These are phyloP conservation scores for Drosophila watanabei DNA, from an alignment of 1,140 invertebrate species.

Conservation along the genomic window DNA sequence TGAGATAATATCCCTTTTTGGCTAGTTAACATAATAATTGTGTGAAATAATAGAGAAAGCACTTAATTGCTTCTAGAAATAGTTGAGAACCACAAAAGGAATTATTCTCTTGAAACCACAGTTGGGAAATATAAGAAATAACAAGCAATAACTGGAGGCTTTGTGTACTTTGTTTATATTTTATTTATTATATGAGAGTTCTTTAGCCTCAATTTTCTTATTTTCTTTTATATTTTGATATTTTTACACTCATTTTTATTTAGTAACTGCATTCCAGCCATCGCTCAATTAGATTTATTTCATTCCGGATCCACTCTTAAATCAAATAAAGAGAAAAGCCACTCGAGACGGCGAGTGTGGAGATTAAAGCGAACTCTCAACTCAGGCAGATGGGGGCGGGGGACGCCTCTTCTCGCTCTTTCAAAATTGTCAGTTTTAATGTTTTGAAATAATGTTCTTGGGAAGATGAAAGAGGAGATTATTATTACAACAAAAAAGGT, in stretches of 20 bases:
- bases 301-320: slow-evolving; percentile 12
- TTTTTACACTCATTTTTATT: no score
- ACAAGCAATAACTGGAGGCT: background rate
- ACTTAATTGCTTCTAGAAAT: background rate
- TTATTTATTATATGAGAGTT: no score
- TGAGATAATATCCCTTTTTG: background rate
- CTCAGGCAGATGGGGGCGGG: background rate
- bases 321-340: slow-evolving; percentile 17
- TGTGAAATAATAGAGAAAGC: background rate
- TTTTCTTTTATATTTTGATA: no score
- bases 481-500: background rate
- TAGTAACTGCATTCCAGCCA: no score
- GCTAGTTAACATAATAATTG: background rate
- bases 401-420: background rate
- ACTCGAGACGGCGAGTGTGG: slow-evolving; percentile 40
- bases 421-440: slow-evolving; percentile 52
- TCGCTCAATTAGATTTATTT: slow-evolving; percentile 38
- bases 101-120: no score
- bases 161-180: background rate
- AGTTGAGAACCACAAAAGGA: background rate
- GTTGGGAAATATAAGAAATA: background rate
- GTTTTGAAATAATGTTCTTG: slow-evolving; percentile 22
- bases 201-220: no score
- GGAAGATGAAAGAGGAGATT: slow-evolving; percentile 19
- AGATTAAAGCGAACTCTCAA: slow-evolving; percentile 27